Percentiles rank a stretch among this genome's conserved stretches.
Conservation (phyloP, 2,113 vertebrate genomes). For the Ptilorrhoa leucosticta region DNA sequence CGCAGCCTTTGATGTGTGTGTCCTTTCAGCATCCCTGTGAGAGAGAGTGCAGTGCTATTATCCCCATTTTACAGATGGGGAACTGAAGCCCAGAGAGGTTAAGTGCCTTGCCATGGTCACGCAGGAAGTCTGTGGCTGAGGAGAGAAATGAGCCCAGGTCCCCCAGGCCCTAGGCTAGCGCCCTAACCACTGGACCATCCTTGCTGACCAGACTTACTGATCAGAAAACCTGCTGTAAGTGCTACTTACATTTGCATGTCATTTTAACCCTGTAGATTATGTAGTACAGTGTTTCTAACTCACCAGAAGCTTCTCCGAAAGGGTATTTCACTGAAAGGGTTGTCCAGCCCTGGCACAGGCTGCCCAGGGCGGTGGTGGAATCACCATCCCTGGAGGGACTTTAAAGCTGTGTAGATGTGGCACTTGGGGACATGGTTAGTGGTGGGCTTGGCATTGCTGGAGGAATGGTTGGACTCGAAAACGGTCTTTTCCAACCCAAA, state of each 20-base stretch:
- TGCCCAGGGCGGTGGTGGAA: background rate
- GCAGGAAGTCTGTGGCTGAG: slow-evolving; percentile 60
- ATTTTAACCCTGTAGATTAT: slow-evolving; percentile 56
- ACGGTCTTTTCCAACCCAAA: background rate
- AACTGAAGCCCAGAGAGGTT: slow-evolving; percentile 63
- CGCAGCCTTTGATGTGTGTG: slow-evolving; percentile 28
- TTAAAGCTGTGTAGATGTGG: background rate
- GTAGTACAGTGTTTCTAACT: slow-evolving; percentile 54
- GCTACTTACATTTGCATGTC: slow-evolving; percentile 58
- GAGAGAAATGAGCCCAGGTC: slow-evolving; percentile 56
- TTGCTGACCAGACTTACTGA: slow-evolving; percentile 63
- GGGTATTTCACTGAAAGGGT: background rate
- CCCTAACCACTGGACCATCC: slow-evolving; percentile 56
- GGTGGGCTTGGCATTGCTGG: background rate
- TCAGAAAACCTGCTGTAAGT: slow-evolving; percentile 66
- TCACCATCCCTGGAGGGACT: background rate
- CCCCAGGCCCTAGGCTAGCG: slow-evolving; percentile 56
- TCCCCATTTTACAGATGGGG: slow-evolving; percentile 65
- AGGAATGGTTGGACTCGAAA: background rate
- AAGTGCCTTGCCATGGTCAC: slow-evolving; percentile 57
- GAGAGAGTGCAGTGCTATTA: slow-evolving; percentile 56
- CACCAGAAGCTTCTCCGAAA: background rate
- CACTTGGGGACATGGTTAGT: background rate
- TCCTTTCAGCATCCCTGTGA: slow-evolving; percentile 47
- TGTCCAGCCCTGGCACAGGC: background rate